Evolutionary conservation across 2,888 invertebrate genomes (phyloP).

Genomic region (Lumbricus terrestris): DNA sequence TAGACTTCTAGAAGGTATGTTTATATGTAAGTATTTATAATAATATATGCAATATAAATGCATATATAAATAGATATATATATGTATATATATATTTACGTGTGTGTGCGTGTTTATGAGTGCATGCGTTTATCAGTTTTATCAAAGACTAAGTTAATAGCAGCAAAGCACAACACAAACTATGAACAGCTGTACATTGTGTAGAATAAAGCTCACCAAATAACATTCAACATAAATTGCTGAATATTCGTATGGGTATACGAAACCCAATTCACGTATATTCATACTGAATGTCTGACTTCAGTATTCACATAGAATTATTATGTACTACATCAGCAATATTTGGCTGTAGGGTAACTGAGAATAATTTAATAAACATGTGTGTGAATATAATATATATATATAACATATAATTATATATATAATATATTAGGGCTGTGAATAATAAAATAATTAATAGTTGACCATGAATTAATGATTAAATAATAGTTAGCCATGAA

Average conservation of each 20-base stretch:
- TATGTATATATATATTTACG: too few species aligned
- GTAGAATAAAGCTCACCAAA: background rate
- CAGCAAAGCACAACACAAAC: background rate
- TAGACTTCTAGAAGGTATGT: background rate
- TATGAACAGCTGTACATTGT: background rate
- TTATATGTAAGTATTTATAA: background rate
- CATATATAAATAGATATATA: too few species aligned
- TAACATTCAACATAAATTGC: background rate
- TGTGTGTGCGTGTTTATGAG: background rate
- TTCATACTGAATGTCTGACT: background rate
- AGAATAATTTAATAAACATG: background rate
- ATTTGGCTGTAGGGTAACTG: background rate
- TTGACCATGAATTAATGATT: too few species aligned
- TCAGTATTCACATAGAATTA: background rate
- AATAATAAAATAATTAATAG: too few species aligned
- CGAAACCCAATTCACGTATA: background rate
- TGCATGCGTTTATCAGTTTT: background rate
- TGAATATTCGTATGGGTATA: background rate
- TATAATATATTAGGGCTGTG: too few species aligned
- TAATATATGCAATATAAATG: background rate
- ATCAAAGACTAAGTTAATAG: background rate
- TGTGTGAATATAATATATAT: background rate
- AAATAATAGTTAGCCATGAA: too few species aligned
- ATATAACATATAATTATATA: background rate
- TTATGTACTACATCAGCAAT: background rate